Evolutionary conservation across 2,113 vertebrate genomes (phyloP).

Genomic region (Colossoma macropomum): DNA sequence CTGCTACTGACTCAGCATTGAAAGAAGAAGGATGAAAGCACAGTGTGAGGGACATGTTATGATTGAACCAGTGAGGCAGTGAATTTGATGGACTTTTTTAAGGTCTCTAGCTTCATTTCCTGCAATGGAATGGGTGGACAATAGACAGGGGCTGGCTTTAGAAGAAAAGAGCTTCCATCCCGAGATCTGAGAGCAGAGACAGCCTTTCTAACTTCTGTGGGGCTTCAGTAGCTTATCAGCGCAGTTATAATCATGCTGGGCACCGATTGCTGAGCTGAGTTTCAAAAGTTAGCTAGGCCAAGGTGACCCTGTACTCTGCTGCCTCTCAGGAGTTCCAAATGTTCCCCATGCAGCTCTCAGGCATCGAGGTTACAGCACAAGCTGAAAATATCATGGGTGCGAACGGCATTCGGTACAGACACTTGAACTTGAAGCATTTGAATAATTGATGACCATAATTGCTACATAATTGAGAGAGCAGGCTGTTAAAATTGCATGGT

Average conservation of each 20-base stretch:
- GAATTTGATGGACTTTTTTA: constrained; percentile 49
- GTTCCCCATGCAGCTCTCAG: constrained; percentile 3
- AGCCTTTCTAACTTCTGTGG: constrained; percentile 16
- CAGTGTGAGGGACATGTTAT: constrained; percentile 21
- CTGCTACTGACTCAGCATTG: constrained; percentile 44
- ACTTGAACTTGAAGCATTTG: constrained; percentile 15
- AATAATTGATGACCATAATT: constrained; percentile 30
- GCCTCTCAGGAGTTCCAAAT: constrained; percentile 15
- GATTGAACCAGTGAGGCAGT: constrained; percentile 44
- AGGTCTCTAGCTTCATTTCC: constrained; percentile 28
- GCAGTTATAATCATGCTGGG: not conserved
- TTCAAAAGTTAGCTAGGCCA: constrained; percentile 43
- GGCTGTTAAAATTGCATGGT: not conserved
- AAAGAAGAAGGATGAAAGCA: constrained; percentile 22
- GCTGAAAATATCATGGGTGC: not conserved
- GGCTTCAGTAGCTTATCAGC: constrained; percentile 22
- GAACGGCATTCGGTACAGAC: not conserved
- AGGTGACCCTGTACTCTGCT: constrained; percentile 50
- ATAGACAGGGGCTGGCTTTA: constrained; percentile 21
- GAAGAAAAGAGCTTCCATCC: constrained; percentile 26
- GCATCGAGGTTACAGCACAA: constrained; percentile 17
- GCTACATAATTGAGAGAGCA: constrained; percentile 22
- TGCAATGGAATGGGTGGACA: constrained; percentile 31
- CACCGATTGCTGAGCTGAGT: constrained; percentile 15
- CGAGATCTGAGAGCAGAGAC: constrained; percentile 25